Conservation (phyloP, 2,797 vertebrate species). For the Notolepis coatsorum region DNA sequence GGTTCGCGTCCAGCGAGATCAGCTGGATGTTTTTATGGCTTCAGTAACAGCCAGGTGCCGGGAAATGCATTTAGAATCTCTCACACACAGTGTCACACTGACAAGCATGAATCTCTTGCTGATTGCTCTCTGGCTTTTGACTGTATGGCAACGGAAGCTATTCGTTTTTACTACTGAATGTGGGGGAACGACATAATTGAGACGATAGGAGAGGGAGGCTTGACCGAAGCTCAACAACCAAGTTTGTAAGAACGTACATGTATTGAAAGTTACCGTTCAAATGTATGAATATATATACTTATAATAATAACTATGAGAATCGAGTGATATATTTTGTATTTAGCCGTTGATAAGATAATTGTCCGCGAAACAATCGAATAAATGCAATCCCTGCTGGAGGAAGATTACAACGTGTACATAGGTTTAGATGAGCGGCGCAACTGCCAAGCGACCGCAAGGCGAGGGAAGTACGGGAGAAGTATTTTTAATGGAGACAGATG, state of each 20-base stretch:
- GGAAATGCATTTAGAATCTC: constrained; percentile 20
- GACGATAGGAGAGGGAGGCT: neutral
- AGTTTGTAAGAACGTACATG: constrained; percentile 56
- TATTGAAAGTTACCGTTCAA: constrained; percentile 61
- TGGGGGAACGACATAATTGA: constrained; percentile 9
- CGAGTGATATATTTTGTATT: constrained; percentile 80
- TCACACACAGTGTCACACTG: constrained; percentile 24
- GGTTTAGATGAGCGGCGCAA: constrained; percentile 30
- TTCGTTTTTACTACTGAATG: constrained; percentile 32
- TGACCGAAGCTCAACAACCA: constrained; percentile 15
- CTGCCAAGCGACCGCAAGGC: constrained; percentile 39
- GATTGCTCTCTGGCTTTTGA: constrained; percentile 46
- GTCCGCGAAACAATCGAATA: constrained; percentile 40
- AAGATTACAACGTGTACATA: constrained; percentile 66
- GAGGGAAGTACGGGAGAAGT: constrained; percentile 25
- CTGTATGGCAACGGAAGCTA: constrained; percentile 10
- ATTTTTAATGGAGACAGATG: constrained; percentile 35
- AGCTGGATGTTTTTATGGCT: constrained; percentile 29
- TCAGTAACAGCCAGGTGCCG: constrained; percentile 35
- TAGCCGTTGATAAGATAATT: constrained; percentile 62
- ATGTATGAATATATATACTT: constrained; percentile 67
- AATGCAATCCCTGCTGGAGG: constrained; percentile 35
- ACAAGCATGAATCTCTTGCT: constrained; percentile 35
- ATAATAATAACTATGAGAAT: constrained; percentile 59
- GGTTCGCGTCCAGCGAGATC: constrained; percentile 13